Base-by-base conservation (phyloP, 2,888 invertebrate species). In the Campoplex nolae region DNA sequence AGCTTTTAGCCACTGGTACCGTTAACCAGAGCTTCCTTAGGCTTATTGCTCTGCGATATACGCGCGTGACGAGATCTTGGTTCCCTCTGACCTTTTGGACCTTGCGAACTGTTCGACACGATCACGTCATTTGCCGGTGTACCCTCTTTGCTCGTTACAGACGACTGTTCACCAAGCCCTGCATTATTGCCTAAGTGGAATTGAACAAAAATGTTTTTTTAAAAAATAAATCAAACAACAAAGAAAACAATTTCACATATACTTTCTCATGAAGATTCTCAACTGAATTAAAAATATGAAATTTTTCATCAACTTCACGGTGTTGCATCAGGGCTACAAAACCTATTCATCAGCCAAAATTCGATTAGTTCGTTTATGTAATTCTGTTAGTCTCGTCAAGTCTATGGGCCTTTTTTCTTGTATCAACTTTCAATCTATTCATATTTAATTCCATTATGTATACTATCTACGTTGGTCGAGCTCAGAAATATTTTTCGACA, bases 21-120 rank as follows among this genome's bases (percentile, higher is more conserved):
- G 95, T 97, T 97, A 90, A 96, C 96, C 94, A 96, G 95, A 93
- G 96, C 95, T 95, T 96, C 96, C 91, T 96, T 96, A 90, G 96
- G 95, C 95, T 96, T 96, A 92, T 95, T 94, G 92, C 95, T 95
- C 93, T 91, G 94, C 87, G 92, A 94, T 87, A 93, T 92, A 86
- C 94, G 93, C 79, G 93, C 88, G 88, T 92, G 93, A 86, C 94
- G 94, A 85, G 91, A 88, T 88, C 94, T 92, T 78, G 91, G 92
- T 81, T 94, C 94, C 86, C 94, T 91, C 71, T 94, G 94, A 65
- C 92, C 92, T 84, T 95, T 95, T 23, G 93, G 93, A 54, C 93
- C 94, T 88, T 93, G 93, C 80, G 93, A 91, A 88, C 91, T 93
- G 88, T 93, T 94, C 77, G 93, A 91, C 70, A 93, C 89, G 79